Conservation (phyloP, 64 coral and sea anemone species). For the Acropora tenuis region DNA sequence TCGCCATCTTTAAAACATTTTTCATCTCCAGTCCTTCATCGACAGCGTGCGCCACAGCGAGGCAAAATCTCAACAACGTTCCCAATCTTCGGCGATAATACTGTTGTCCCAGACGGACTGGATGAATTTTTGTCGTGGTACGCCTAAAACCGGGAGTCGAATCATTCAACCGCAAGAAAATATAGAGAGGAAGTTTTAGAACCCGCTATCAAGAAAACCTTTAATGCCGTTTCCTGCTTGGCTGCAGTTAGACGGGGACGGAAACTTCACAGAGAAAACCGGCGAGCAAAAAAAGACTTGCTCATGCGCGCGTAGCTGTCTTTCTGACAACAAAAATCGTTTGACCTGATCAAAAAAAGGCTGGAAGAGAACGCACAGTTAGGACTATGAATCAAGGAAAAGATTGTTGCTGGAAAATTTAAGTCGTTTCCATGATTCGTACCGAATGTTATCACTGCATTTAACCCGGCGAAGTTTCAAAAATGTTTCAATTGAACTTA, state of each 20-base stretch:
- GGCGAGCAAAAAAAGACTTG: background rate
- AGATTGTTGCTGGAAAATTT: too few species aligned
- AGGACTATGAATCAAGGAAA: too few species aligned
- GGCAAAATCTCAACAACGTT: background rate
- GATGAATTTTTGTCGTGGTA: conserved; percentile 23
- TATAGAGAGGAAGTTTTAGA: conserved; percentile 5
- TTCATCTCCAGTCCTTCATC: too few species aligned
- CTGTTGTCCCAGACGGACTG: background rate
- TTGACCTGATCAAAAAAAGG: background rate
- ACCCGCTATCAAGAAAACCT: conserved; percentile 8
- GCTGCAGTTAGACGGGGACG: background rate
- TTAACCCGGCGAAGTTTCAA: too few species aligned
- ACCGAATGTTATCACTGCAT: too few species aligned
- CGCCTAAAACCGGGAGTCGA: background rate
- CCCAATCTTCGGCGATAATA: background rate
- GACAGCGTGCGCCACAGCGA: background rate
- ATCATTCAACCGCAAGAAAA: background rate
- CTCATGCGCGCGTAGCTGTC: background rate
- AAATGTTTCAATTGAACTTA: too few species aligned
- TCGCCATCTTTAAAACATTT: too few species aligned
- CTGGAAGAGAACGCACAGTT: too few species aligned
- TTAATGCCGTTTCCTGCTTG: background rate
- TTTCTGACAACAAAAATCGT: background rate
- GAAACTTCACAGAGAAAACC: background rate
- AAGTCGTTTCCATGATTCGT: too few species aligned